Evolutionary conservation across 2,797 vertebrate species (phyloP).

Genomic region (Zalophus californianus): DNA sequence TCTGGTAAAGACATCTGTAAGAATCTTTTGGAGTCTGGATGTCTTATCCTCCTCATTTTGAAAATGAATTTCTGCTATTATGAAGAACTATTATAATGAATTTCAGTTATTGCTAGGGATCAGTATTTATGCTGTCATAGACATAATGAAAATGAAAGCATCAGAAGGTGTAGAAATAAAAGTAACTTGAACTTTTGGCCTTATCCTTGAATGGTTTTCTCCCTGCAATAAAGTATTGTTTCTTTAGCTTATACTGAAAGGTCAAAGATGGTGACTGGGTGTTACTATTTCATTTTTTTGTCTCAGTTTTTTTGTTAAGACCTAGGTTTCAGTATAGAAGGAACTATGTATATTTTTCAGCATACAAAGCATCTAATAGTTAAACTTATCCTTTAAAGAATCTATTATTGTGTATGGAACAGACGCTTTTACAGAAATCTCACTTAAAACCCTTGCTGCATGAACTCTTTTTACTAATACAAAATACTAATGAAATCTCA

Average conservation of each 20-base stretch:
- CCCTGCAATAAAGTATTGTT: not conserved
- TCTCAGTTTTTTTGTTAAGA: constrained; percentile 4
- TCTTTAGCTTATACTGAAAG: constrained; percentile 10
- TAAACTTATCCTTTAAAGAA: constrained; percentile 20
- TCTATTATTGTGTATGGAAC: constrained; percentile 11
- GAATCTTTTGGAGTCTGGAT: not conserved
- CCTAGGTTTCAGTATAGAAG: constrained; percentile 41
- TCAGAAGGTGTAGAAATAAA: constrained; percentile 48
- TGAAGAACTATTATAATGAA: not conserved
- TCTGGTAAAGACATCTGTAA: constrained; percentile 11
- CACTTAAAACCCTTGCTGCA: not conserved
- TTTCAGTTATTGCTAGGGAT: constrained; percentile 8
- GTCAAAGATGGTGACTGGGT: not conserved
- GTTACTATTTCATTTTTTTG: constrained; percentile 49
- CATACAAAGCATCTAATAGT: constrained; percentile 28
- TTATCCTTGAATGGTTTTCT: constrained; percentile 33
- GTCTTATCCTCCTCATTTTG: not conserved
- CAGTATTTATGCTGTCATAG: constrained; percentile 34
- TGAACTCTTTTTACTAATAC: not conserved
- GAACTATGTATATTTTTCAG: constrained; percentile 26
- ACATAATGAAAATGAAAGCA: constrained; percentile 26
- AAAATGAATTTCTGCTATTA: constrained; percentile 35
- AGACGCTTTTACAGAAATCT: not conserved
- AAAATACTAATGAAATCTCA: not conserved
- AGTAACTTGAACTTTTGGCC: constrained; percentile 44